These are phyloP conservation scores for Perithous albicinctus DNA, from an alignment of 2,888 invertebrate species.

Conservation along the genomic window DNA sequence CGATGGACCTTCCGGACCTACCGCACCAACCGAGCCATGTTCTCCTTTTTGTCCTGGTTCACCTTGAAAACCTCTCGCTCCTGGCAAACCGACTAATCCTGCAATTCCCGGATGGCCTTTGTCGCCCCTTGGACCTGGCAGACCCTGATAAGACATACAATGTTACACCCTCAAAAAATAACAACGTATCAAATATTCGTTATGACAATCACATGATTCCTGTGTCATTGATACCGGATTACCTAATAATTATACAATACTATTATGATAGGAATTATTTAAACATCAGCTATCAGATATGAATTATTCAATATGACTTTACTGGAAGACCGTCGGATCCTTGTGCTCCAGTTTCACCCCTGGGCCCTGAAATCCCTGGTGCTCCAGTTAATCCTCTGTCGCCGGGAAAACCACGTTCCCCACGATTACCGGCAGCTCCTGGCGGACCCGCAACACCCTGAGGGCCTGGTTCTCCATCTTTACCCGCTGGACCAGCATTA, in stretches of 20 bases:
- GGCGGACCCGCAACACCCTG: constrained; percentile 88
- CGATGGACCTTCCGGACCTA: constrained; percentile 91
- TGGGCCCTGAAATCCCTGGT: constrained; percentile 88
- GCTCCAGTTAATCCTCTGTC: constrained; percentile 90
- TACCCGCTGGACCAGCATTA: constrained; percentile 90
- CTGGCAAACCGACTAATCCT: constrained; percentile 90
- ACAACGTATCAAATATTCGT: not conserved
- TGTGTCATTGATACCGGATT: not conserved
- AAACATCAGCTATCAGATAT: not conserved
- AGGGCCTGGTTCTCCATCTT: constrained; percentile 91
- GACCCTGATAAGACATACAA: constrained; percentile 86
- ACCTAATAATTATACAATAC: not conserved
- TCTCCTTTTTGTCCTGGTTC: constrained; percentile 91
- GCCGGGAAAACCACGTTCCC: constrained; percentile 90
- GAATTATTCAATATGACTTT: constrained; percentile 72
- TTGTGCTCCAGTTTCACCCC: constrained; percentile 89
- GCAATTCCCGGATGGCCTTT: constrained; percentile 90
- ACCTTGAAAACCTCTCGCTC: constrained; percentile 88
- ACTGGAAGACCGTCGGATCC: constrained; percentile 90
- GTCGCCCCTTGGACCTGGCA: constrained; percentile 88
- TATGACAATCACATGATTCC: not conserved
- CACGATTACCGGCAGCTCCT: constrained; percentile 86
- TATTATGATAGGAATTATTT: not conserved
- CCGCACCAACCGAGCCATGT: constrained; percentile 88
- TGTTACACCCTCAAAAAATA: not conserved